Evolutionary conservation across 2,888 invertebrate species (phyloP), one percentile per base, ranked within the genome.

Genomic region (Ormyrus nitidulus): DNA sequence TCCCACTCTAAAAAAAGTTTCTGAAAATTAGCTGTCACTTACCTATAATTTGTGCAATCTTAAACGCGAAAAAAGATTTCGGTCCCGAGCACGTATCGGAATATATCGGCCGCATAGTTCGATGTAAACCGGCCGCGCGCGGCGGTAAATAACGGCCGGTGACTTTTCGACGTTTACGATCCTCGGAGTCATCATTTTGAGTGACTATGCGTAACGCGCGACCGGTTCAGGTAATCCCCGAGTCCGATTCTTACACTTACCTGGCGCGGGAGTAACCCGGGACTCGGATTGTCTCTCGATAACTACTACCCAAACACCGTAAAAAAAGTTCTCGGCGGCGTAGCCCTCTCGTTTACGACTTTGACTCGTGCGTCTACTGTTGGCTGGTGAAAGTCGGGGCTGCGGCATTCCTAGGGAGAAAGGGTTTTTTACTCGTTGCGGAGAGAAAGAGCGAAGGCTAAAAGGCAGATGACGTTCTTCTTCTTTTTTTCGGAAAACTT

Each of bases 301-400:
- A 74, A 71, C 62, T 74, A 73, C 75, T 66, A 86, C 86, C 87
- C 87, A 89, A 89, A 89, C 86, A 85, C 87, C 88, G 85, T 89
- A 89, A 90, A 89, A 88, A 72, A 49, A 85, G 79, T 84, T 83
- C 83, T 83, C 83, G 83, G 62, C 80, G 70, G 70, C 83, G 82
- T 84, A 81, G 83, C 85, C 76, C 65, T 65, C 82, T 83, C 84
- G 82, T 89, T 89, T 89, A 88, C 83, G 87, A 85, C 87, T 85
- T 82, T 77, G 84, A 85, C 85, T 85, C 34, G 64, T 54, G 59
- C 19, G 51, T 8, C 61, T 53, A 68, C 10, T 19, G 64, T 10
- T 19, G 73, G 59, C 56, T 34, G 51, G 88, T 85, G 88, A 89
- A 89, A 89, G 89, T 87, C 83, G 69, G 81, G 65, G 77, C 68